Evolutionary conservation across 2,888 invertebrate genomes (phyloP).

Genomic region (Diarsia brunnea): DNA sequence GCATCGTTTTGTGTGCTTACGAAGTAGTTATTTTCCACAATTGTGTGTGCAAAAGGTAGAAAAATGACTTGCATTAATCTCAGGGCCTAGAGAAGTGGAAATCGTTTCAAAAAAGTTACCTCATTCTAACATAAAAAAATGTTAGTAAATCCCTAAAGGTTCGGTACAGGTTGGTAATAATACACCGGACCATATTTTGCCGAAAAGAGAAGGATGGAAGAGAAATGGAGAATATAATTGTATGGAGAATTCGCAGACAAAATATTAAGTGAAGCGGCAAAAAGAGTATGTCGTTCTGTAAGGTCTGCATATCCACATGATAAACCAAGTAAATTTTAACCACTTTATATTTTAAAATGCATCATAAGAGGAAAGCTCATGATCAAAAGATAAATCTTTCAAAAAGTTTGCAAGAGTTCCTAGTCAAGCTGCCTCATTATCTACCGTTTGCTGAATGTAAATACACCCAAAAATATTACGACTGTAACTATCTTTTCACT

Average conservation of each 20-base stretch:
- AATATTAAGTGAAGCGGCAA: too few relatives aligned
- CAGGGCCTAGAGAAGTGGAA: too few relatives aligned
- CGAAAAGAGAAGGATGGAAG: too few relatives aligned
- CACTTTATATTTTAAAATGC: not conserved
- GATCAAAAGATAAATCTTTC: not conserved
- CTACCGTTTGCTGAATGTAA: not conserved
- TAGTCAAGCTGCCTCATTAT: not conserved
- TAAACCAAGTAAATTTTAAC: not conserved
- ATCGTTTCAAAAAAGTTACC: too few relatives aligned
- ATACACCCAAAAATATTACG: conserved; percentile 8
- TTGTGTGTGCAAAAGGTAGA: not conserved
- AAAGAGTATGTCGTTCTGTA: not conserved
- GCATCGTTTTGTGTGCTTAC: not conserved
- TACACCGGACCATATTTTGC: too few relatives aligned
- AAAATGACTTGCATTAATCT: too few relatives aligned
- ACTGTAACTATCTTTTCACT: not conserved
- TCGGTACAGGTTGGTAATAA: too few relatives aligned
- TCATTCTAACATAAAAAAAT: too few relatives aligned
- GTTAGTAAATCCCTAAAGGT: too few relatives aligned
- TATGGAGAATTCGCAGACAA: too few relatives aligned
- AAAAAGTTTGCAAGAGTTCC: not conserved
- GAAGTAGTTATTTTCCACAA: not conserved
- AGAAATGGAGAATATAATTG: too few relatives aligned
- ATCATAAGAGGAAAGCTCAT: not conserved
- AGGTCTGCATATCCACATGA: not conserved